Conservation (phyloP, 2,888 invertebrate species). For the Drosophila kambysellisi region DNA sequence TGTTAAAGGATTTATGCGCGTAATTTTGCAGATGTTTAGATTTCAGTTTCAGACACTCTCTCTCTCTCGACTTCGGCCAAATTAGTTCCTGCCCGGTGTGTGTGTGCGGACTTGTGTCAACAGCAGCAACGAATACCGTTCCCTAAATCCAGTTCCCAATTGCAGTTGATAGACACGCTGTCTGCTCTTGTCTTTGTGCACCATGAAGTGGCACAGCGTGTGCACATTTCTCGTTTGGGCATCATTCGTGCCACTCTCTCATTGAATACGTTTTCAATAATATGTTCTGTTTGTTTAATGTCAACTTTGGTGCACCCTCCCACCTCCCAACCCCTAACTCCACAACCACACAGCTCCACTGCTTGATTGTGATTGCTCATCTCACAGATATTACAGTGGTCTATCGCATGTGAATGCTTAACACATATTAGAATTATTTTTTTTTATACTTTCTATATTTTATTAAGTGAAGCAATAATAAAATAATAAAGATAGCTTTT, state of each 20-base stretch:
- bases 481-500: too few relatives aligned
- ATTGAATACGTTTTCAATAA: constrained; percentile 43
- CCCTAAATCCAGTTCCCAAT: constrained; percentile 20
- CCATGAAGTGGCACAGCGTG: constrained; percentile 71
- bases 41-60: constrained; percentile 54
- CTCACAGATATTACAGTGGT: constrained; percentile 1
- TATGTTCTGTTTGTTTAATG: constrained; percentile 45
- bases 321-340: not conserved
- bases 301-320: constrained; percentile 37
- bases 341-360: constrained; percentile 7
- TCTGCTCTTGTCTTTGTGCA: constrained; percentile 41
- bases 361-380: constrained; percentile 6
- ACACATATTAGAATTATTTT: not conserved
- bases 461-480: too few relatives aligned
- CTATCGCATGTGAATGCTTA: not conserved
- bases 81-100: constrained; percentile 70
- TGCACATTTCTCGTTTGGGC: constrained; percentile 61
- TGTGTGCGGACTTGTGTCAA: constrained; percentile 68
- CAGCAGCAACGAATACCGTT: constrained; percentile 34
- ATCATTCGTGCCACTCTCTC: constrained; percentile 1
- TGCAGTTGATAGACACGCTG: constrained; percentile 72
- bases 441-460: not conserved
- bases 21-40: constrained; percentile 83
- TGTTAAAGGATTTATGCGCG: constrained; percentile 83
- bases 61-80: constrained; percentile 35